A percentile compares a stretch with the other conserved stretches of the same genome.
Evolutionary conservation across 2,797 vertebrate genomes (phyloP).

Genomic region (Pseudochromis fuscus): DNA sequence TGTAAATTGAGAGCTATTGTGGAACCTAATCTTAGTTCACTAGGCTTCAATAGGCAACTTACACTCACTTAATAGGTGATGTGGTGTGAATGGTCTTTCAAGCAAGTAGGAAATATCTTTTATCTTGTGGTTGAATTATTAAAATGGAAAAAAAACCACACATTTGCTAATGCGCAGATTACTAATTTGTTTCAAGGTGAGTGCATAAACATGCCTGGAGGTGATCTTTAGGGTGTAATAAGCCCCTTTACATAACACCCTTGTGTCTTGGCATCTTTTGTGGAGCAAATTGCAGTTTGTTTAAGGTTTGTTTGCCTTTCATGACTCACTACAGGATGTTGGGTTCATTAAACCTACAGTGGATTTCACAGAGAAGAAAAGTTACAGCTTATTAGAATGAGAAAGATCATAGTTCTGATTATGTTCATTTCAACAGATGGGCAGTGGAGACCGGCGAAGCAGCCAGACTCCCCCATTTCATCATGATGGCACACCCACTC

Average conservation of each 20-base stretch:
- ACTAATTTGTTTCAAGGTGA: too few species aligned
- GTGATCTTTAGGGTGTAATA: too few species aligned
- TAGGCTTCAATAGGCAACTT: background rate
- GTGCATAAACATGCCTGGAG: too few species aligned
- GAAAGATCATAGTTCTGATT: background rate
- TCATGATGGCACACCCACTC: slow-evolving; percentile 84
- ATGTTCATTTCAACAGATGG: slow-evolving; percentile 74
- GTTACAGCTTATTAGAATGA: background rate
- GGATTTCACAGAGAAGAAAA: background rate
- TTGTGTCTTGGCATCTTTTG: background rate
- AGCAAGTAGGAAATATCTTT: background rate
- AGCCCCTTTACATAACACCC: too few species aligned
- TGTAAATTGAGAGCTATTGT: background rate
- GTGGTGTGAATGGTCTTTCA: background rate
- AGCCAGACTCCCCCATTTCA: slow-evolving; percentile 83
- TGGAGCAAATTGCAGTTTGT: background rate
- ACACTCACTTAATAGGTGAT: background rate
- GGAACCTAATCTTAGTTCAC: background rate
- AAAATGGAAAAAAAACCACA: too few species aligned
- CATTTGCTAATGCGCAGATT: too few species aligned
- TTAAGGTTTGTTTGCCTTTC: background rate
- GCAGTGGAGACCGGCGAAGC: slow-evolving; percentile 77
- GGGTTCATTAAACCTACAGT: background rate
- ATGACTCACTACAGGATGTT: background rate
- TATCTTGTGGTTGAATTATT: background rate